Conservation (phyloP, 2,888 invertebrate genomes). For the Bellardia pandia region DNA sequence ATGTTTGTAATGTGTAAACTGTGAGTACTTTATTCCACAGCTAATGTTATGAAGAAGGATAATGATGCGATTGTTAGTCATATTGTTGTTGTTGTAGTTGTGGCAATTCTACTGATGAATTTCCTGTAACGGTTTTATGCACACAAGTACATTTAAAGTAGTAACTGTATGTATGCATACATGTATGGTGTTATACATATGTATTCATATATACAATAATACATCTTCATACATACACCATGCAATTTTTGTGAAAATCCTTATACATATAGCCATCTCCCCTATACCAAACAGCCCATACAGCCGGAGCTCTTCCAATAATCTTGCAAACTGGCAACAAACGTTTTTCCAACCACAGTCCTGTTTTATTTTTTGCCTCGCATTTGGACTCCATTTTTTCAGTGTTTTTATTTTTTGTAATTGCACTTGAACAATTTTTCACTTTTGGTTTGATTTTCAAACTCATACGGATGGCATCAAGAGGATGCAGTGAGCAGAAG, state of each 20-base stretch:
- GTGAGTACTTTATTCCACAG: conserved; percentile 51
- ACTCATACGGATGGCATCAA: conserved; percentile 51
- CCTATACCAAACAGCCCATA: no score
- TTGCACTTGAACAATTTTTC: conserved; percentile 72
- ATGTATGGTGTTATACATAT: not conserved
- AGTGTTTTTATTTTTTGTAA: conserved; percentile 41
- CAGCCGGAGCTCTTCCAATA: not conserved
- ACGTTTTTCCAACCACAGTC: conserved; percentile 58
- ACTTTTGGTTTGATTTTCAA: conserved; percentile 71
- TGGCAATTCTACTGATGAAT: conserved; percentile 70
- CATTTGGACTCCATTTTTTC: conserved; percentile 18
- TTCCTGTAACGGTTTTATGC: conserved; percentile 69
- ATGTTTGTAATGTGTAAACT: conserved; percentile 13
- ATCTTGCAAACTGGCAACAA: conserved; percentile 46
- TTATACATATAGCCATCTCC: not conserved
- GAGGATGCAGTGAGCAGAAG: conserved; percentile 33
- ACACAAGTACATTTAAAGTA: conserved; percentile 40
- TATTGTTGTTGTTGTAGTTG: conserved; percentile 44
- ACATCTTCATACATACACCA: conserved; percentile 1
- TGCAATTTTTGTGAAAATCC: conserved; percentile 51
- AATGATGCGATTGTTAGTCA: conserved; percentile 71
- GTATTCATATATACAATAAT: not conserved
- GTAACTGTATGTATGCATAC: not conserved
- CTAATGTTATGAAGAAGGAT: conserved; percentile 71
- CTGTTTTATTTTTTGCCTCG: conserved; percentile 9